Percentiles rank a stretch among this genome's conserved stretches.
These are phyloP conservation scores for Xestia c-nigrum DNA, from an alignment of 2,888 invertebrate genomes.

Conservation along the genomic window DNA sequence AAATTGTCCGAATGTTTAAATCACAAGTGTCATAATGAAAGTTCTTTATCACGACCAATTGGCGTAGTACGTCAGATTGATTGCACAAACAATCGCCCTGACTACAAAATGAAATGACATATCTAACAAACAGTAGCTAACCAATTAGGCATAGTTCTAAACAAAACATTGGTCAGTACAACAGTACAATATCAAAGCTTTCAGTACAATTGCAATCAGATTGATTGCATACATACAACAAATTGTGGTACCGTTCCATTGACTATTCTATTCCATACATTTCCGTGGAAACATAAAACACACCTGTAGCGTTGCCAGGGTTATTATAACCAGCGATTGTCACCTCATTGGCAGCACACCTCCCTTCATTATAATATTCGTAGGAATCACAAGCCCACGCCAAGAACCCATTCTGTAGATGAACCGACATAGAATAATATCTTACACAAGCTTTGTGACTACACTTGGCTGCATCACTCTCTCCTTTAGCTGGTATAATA, in stretches of 20 bases:
- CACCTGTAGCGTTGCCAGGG: constrained; percentile 85
- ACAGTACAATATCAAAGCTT: background rate
- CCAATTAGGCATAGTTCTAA: constrained; percentile 3
- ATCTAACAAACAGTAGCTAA: background rate
- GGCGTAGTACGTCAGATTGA: background rate
- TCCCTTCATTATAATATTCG: constrained; percentile 78
- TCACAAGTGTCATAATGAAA: background rate
- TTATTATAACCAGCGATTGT: constrained; percentile 85
- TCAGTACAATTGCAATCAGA: constrained; percentile 14
- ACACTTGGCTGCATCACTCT: constrained; percentile 83
- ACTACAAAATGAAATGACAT: background rate
- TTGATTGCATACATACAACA: constrained; percentile 11
- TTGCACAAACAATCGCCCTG: background rate
- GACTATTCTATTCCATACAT: constrained; percentile 74
- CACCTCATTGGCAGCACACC: constrained; percentile 80
- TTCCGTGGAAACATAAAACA: constrained; percentile 84
- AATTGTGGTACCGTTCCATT: background rate
- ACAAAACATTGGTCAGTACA: constrained; percentile 25
- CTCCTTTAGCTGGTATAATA: constrained; percentile 80
- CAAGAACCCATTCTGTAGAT: constrained; percentile 77
- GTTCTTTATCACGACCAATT: background rate
- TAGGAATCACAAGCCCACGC: constrained; percentile 84
- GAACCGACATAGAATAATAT: constrained; percentile 81
- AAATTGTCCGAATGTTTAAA: background rate
- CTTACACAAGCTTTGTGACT: constrained; percentile 85